Percentiles rank a stretch among this genome's conserved stretches.
phyloP scores from a whole-genome alignment of 2,797 vertebrate genomes.

The Coluber constrictor region DNA sequence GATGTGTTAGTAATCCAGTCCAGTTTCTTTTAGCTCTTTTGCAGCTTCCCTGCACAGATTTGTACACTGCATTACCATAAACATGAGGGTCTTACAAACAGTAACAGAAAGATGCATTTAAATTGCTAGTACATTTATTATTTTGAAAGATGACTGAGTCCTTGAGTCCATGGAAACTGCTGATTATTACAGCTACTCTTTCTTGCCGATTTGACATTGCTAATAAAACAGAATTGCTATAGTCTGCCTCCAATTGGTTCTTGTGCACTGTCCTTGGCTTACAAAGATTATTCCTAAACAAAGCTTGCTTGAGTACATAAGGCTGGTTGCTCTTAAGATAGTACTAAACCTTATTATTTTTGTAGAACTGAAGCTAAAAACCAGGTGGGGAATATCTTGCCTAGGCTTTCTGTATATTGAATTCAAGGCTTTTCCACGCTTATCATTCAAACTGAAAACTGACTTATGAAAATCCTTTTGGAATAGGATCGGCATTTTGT shows the following conservation, averaged over 20 bases:
- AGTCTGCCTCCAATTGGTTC: background rate
- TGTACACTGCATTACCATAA: constrained; percentile 4
- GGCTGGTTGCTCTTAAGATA: background rate
- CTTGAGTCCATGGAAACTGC: background rate
- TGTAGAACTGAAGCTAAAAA: background rate
- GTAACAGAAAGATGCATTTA: constrained; percentile 3
- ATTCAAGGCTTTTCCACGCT: background rate
- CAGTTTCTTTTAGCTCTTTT: background rate
- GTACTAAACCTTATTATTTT: background rate
- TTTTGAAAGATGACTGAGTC: constrained; percentile 13
- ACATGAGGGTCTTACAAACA: background rate
- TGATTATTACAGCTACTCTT: background rate
- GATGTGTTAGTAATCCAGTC: background rate
- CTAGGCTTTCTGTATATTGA: background rate
- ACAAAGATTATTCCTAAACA: background rate
- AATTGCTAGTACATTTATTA: constrained; percentile 8
- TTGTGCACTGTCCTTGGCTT: background rate
- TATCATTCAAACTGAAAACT: background rate
- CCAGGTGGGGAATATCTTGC: background rate
- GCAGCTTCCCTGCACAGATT: background rate
- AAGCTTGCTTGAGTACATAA: background rate
- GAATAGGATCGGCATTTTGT: background rate
- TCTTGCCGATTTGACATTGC: background rate
- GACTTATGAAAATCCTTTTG: background rate
- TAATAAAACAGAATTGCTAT: background rate